Base-by-base conservation (phyloP, 2,888 invertebrate species). In the Zootermopsis nevadensis region DNA sequence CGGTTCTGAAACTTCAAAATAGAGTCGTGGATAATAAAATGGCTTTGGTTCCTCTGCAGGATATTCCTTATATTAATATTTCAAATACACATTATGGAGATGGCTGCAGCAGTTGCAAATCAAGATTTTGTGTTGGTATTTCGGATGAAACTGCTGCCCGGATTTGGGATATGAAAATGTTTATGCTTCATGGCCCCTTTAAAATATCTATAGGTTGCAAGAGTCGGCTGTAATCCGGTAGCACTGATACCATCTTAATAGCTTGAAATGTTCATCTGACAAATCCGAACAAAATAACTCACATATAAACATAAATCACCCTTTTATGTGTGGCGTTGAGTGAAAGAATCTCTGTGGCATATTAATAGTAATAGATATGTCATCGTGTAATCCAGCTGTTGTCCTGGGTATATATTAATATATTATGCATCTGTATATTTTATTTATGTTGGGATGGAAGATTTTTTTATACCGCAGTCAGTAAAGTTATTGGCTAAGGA, bases 71-170 rank as follows among this genome's bases (percentile, higher is more conserved):
- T 72, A 72, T 72, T 35, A 72, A 72, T 74, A 74, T 74, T 74
- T 74, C 33, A 74, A 42, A 74, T 74, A n/a, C 33, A 74, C 19
- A 72, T 19, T n/a, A 24, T 74, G 69, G 69, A 69, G 38, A 24
- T 74, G 8, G 6, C 42, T 74, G 74, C 66, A 38, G 38, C 12
- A 38, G 66, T 38, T 35, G 79, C 79, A 79, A 79, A 79, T 66
- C 79, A 66, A 42, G 76, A 76, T 42, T 31, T 30, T 76, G 38
- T 31, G 77, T 77, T 79, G 66, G 79, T 27, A 38, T 35, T 60
- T 79, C 35, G 66, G 60, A 66, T 79, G 33, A 79, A 38, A 38
- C 31, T 66, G 79, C 33, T 27, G 27, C 66, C 31, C 22, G 31
- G 31, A 55, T 31, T 55, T 31, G 66, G 38, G 60, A 79, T n/a